Evolutionary conservation across 1,140 invertebrate species (phyloP), one percentile per base, ranked within the genome.

Genomic region (Alviniconcha marisindica): DNA sequence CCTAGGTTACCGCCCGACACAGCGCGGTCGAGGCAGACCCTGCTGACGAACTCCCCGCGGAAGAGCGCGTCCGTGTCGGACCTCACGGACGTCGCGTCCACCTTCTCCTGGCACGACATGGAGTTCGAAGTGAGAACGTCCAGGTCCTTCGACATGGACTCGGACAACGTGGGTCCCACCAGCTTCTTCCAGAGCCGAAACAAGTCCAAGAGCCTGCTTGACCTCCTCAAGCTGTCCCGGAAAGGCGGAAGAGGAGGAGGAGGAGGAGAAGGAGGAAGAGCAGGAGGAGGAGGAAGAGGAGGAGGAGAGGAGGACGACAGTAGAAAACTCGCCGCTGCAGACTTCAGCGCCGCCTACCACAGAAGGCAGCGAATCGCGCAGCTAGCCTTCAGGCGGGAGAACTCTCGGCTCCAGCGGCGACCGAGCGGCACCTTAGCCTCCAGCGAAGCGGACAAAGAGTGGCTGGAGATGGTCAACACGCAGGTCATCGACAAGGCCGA

Each of bases 21-120:
- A 4, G 36, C 36, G 2, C 0, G 36, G 14, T 2, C 24, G 44
- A 48, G 18, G 33, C 36, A 4, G 33, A 71, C 24, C 15, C 24
- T 40, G 69, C 33, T 7, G 18, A 40, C 33, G 12, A 33, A 31
- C 3, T 40, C 36, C 15, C 33, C 33, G 2, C 7, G 69, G 38
- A 38, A 42, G 21, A 76, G 73, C 38, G 33, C 73, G 28, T 76
- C 73, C 1, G 24, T 76, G 2, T 51, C 73, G 3, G 73, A 76
- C 44, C 40, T 76, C 21, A 76, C 73, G 7, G 73, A 76, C 7
- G 21, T 76, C 44, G 73, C 42, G 7, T 76, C 73, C 44, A 76
- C 51, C 42, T 76, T 76, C 44, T 76, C 73, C 24, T 76, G 73
- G 73, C 73, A 54, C 42, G 73, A 76, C 44, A 76, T 31, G 28